phyloP scores from a whole-genome alignment of 2,113 vertebrate genomes.

The Chaetorhynchus papuensis region DNA sequence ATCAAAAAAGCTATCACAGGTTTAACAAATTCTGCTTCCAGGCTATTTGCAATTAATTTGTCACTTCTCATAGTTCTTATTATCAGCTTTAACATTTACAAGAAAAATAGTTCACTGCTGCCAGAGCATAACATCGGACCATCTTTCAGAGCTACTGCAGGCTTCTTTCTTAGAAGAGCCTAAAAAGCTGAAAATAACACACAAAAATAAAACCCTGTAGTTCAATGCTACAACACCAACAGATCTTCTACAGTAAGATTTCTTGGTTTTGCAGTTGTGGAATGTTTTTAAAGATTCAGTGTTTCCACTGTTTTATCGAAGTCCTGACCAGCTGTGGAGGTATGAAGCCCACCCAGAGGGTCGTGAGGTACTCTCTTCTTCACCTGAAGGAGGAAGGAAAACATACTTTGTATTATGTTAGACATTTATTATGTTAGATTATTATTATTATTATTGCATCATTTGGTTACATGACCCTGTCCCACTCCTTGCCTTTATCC shows the following conservation, averaged over 20 bases:
- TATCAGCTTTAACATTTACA: neutral
- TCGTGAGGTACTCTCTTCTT: conserved; percentile 80
- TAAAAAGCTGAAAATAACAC: neutral
- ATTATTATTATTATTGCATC: no score
- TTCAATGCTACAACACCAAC: neutral
- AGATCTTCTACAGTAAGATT: neutral
- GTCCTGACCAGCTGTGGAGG: conserved; percentile 98
- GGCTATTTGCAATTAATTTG: neutral
- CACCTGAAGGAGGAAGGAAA: conserved; percentile 72
- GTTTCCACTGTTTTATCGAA: conserved; percentile 73
- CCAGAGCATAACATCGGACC: neutral
- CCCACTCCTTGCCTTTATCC: neutral
- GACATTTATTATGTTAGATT: neutral
- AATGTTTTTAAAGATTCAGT: conserved; percentile 10
- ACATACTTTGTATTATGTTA: neutral
- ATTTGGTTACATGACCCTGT: neutral
- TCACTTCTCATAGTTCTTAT: neutral
- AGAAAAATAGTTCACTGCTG: neutral
- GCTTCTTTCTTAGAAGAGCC: neutral
- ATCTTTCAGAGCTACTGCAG: neutral
- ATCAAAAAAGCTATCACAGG: neutral
- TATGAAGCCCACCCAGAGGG: conserved; percentile 92
- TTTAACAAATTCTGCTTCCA: neutral
- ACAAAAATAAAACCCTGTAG: neutral
- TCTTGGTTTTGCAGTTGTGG: conserved; percentile 1